Evolutionary conservation across 2,797 vertebrate genomes (phyloP), one percentile per base, ranked within the genome.

Genomic region (Hippoglossus hippoglossus): DNA sequence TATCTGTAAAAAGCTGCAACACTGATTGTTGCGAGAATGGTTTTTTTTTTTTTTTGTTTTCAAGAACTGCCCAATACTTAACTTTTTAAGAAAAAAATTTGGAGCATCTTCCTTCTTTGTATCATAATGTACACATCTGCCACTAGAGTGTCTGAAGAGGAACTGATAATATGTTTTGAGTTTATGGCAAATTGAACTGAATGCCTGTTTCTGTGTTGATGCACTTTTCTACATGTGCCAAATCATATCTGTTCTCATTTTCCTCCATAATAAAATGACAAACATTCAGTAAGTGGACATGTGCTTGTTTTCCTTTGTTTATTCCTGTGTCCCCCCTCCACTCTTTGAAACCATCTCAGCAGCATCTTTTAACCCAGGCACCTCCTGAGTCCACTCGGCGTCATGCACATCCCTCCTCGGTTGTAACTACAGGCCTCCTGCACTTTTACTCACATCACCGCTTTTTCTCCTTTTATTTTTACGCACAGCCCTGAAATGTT

Each of bases 221-320:
- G 77, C 81, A 88, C 84, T 91, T 91, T 89, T 87, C 57, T 79
- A 76, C 61, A 75, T 85, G 77, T 92, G 87, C 84, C 86, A 89
- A 90, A 88, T 89, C 73, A 74, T 70, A 58, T 81, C 70, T 81
- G 54, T 74, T 77, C 49, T 82, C 44, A 60, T 69, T 77, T 66
- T 44, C 64, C 70, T 84, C 59, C 90, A 87, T 90, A 90, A 46
- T 19, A 46, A 46, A 92, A 90, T 71, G 0, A 34, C 59, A 46
- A 63, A 19, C 28, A 39, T 49, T 51, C 49, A 60, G 1, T 39
- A 22, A 46, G 4, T 16, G 1, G 41, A 69, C 9, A 18, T 50
- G n/a, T 64, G 18, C 51, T 12, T 24, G 3, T 51, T 63, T 39
- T 22, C 7, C 13, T n/a, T 41, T 44, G 36, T 16, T 46, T 46